A percentile compares a stretch with the other conserved stretches of the same genome.
Evolutionary conservation across 2,797 vertebrate species (phyloP).

Genomic region (Neosilurus mollespiculum): DNA sequence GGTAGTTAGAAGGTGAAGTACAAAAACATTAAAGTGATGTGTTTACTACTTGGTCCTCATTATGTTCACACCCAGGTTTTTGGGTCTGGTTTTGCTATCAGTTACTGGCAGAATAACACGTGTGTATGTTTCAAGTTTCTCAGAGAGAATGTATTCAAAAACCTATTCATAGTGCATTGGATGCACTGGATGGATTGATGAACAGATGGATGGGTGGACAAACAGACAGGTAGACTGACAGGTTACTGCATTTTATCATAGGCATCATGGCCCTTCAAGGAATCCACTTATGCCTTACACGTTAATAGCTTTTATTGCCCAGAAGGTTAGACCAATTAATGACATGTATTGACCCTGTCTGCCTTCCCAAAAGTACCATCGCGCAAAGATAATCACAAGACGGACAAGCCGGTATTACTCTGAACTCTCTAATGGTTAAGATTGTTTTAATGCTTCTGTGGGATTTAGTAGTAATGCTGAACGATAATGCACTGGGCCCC

Average conservation of each 20-base stretch:
- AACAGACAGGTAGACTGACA: not conserved
- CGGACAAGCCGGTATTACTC: slow-evolving; percentile 36
- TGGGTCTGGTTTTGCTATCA: not conserved
- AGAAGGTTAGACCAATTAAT: slow-evolving; percentile 40
- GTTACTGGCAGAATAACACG: not conserved
- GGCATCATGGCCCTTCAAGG: not conserved
- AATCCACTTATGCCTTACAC: slow-evolving; percentile 16
- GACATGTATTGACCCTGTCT: slow-evolving; percentile 33
- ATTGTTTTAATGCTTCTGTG: slow-evolving; percentile 32
- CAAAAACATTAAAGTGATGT: not conserved
- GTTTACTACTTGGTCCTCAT: not conserved
- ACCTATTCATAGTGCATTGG: not conserved
- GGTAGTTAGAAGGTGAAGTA: not conserved
- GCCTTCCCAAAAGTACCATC: slow-evolving; percentile 32
- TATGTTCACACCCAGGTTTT: not conserved
- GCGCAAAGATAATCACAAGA: slow-evolving; percentile 28
- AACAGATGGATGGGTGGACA: not conserved
- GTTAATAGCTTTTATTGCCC: slow-evolving; percentile 28
- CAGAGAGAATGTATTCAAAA: not conserved
- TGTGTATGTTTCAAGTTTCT: not conserved
- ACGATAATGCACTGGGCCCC: slow-evolving; percentile 34
- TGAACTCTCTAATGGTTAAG: slow-evolving; percentile 24
- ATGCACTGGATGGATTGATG: not conserved
- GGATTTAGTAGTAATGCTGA: slow-evolving; percentile 23
- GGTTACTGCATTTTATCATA: slow-evolving; percentile 16